phyloP scores from a whole-genome alignment of 1,140 invertebrate genomes.

The Oreohelix idahoensis region DNA sequence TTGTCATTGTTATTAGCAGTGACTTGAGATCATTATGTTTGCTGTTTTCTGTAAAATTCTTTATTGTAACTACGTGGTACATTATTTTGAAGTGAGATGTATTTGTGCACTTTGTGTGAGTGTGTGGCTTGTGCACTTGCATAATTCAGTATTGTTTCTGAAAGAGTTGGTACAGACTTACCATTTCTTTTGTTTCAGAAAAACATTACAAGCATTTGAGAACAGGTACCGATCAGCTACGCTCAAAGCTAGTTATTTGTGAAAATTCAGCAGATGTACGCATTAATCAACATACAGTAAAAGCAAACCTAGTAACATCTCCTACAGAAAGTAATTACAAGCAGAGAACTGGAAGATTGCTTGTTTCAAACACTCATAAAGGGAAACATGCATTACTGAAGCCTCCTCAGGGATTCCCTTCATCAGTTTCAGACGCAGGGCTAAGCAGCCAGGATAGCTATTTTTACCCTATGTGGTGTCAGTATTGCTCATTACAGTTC shows the following conservation, averaged over 20 bases:
- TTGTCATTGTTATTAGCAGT: too few relatives aligned
- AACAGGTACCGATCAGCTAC: neutral
- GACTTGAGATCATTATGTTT: too few relatives aligned
- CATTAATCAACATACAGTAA: neutral
- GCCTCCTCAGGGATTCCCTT: neutral
- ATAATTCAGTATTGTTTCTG: neutral
- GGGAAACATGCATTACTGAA: neutral
- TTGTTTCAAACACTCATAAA: neutral
- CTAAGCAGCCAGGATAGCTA: neutral
- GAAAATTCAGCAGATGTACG: neutral
- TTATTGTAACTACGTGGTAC: too few relatives aligned
- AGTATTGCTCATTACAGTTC: conserved; percentile 4
- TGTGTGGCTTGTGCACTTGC: neutral
- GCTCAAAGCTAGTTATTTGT: too few relatives aligned
- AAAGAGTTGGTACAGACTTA: neutral
- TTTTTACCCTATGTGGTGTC: neutral
- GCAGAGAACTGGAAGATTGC: neutral
- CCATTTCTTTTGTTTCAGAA: conserved; percentile 29
- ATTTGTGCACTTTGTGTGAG: too few relatives aligned
- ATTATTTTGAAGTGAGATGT: too few relatives aligned
- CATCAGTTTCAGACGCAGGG: neutral
- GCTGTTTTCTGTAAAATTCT: too few relatives aligned
- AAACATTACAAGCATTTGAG: conserved; percentile 7
- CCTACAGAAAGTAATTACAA: neutral
- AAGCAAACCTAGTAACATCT: neutral